A percentile compares a stretch with the other conserved stretches of the same genome.
These are phyloP conservation scores for Brachycybe producta DNA, from an alignment of 2,888 invertebrate genomes.

Conservation along the genomic window DNA sequence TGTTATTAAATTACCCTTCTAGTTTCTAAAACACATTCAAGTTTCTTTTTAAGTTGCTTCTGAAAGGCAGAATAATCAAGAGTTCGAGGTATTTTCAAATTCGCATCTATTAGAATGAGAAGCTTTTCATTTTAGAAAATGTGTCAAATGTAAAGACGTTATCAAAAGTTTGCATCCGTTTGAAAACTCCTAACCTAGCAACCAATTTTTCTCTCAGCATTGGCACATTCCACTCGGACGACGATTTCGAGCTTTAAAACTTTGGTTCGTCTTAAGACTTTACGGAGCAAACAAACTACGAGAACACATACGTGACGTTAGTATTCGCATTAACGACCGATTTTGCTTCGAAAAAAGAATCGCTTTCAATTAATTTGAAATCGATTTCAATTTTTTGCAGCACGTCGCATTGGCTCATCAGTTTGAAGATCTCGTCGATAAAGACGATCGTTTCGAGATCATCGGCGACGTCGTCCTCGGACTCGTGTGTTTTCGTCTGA, in stretches of 20 bases:
- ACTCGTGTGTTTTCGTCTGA: constrained; percentile 78
- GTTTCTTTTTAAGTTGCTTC: too few species aligned
- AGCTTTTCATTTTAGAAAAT: not conserved
- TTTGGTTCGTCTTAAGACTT: constrained; percentile 82
- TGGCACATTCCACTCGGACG: constrained; percentile 80
- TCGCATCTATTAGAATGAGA: too few species aligned
- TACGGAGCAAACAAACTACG: constrained; percentile 70
- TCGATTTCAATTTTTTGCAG: constrained; percentile 27
- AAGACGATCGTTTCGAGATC: constrained; percentile 66
- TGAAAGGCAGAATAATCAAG: too few species aligned
- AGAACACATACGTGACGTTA: constrained; percentile 51
- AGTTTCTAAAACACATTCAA: too few species aligned
- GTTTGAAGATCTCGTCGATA: constrained; percentile 56
- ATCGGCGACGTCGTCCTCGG: constrained; percentile 75
- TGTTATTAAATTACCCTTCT: too few species aligned
- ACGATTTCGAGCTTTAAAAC: constrained; percentile 73
- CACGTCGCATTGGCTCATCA: constrained; percentile 51
- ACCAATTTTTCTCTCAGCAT: constrained; percentile 40
- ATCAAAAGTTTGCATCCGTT: too few species aligned
- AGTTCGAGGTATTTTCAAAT: too few species aligned
- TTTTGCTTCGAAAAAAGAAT: not conserved
- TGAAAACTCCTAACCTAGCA: too few species aligned
- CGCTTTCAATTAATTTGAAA: not conserved
- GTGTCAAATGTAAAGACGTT: not conserved
- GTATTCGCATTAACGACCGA: not conserved